Evolutionary conservation across 2,888 invertebrate species (phyloP), one percentile per base, ranked within the genome.

Genomic region (Dasypolia templi): DNA sequence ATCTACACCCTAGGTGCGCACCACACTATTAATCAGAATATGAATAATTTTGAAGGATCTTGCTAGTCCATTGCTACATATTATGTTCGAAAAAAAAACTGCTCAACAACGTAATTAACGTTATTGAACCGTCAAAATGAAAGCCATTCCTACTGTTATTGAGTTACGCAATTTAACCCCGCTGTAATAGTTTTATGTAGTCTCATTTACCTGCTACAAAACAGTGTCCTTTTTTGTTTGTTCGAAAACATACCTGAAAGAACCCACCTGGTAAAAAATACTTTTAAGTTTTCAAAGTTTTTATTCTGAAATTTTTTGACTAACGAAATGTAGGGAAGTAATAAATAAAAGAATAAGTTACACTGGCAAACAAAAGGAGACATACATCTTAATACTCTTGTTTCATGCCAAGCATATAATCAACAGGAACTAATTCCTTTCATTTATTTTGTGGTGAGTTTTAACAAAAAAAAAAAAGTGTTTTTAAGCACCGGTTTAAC

Each of bases 321-420:
- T 32, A 68, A 56, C 22, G 32, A 65, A 49, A 32, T 56, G 39
- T 35, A 42, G 19, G n/a, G n/a, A n/a, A n/a, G n/a, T n/a, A n/a
- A n/a, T n/a, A n/a, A n/a, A n/a, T n/a, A n/a, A n/a, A 6, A 32
- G 32, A 73, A 56, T 46, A 29, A 64, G 32, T 71, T n/a, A 46
- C 11, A 12, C 11, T 67, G 22, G 68, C 35, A 29, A 62, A 53
- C 61, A 65, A 62, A 62, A 69, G 82, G 74, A 82, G 77, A 79
- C 63, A 84, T 85, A 82, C 83, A 89, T 86, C 86, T 85, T 82
- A 81, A 83, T 75, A 77, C 51, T 59, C 74, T 66, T 86, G 72
- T 82, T 77, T 80, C 64, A 69, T 67, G 74, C 72, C 75, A 85
- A 87, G 73, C 35, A 22, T 61, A 19, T 82, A 83, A 85, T 83